Evolutionary conservation across 2,797 vertebrate genomes (phyloP), one percentile per base, ranked within the genome.

Genomic region (Petrocephalus sullivani): DNA sequence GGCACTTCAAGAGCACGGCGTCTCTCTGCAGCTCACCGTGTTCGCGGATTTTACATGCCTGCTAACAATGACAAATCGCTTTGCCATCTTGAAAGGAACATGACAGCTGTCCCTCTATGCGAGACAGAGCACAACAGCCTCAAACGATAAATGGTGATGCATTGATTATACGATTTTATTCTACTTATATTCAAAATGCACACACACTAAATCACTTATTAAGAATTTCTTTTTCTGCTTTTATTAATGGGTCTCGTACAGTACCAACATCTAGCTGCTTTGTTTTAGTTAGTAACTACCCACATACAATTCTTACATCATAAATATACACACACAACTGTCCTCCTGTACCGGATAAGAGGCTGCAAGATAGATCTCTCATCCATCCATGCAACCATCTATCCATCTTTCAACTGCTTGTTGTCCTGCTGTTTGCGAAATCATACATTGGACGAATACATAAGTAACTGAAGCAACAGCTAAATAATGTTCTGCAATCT

Each of bases 1-100:
- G 46, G 4, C 46, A 54, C 46, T 51, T 51, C 81, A 83, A 54
- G 81, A 51, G 81, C 81, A 0, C 81, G 23, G 7, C n/a, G 49
- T 83, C 81, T 28, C 51, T 21, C 81, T 53, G 37, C 54, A 83
- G 81, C 81, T 49, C 8, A 49, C 37, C 1, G 71, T 49, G 41
- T 49, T 78, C 7, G 33, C 71, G n/a, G 71, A 8, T 78, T 49
- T 46, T 78, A 78, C 71, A 78, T 46, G 41, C 19, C 71, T 78
- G 33, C 37, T 78, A 46, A 78, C 71, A 78, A 78, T 49, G 46
- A 78, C 71, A 78, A 49, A 78, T 78, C 71, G 46, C 21, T 53
- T 53, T 84, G 51, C 82, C 10, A 54, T 54, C 51, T 56, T 85
- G 82, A 54, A 85, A 85, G 51, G 82, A 56, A 85, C 82, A 23